Evolutionary conservation across 23 tunicate genomes (phyloP).

Genomic region (Styela plicata): DNA sequence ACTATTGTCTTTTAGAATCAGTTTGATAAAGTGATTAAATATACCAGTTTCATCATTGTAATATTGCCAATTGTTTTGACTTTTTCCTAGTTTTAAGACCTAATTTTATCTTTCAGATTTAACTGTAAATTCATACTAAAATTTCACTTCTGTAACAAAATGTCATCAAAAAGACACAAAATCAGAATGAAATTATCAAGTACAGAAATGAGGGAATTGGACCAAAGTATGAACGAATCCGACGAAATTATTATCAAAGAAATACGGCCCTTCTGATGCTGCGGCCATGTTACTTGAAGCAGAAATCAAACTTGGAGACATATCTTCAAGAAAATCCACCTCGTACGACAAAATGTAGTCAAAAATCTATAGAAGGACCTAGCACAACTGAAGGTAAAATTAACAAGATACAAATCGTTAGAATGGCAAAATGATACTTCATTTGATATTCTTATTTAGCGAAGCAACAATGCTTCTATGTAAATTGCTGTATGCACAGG

Average conservation of each 20-base stretch:
- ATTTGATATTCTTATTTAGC: too few relatives aligned
- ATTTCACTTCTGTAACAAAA: too few relatives aligned
- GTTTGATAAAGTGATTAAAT: too few relatives aligned
- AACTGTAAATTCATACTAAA: too few relatives aligned
- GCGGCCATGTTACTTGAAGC: slow-evolving; percentile 33
- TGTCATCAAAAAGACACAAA: slow-evolving; percentile 46
- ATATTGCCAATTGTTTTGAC: too few relatives aligned
- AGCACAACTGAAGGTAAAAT: slow-evolving; percentile 15
- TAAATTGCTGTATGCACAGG: slow-evolving; percentile 48
- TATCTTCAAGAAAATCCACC: slow-evolving; percentile 51
- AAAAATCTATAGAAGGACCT: slow-evolving; percentile 31
- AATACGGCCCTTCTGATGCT: slow-evolving; percentile 44
- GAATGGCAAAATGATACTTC: slow-evolving; percentile 37
- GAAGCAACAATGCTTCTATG: slow-evolving; percentile 50
- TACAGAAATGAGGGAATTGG: slow-evolving; percentile 37
- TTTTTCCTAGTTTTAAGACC: too few relatives aligned
- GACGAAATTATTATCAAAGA: slow-evolving; percentile 22
- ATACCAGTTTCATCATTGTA: too few relatives aligned
- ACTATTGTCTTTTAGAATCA: too few relatives aligned
- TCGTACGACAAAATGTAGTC: slow-evolving; percentile 23
- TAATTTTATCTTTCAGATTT: too few relatives aligned
- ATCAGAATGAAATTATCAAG: slow-evolving; percentile 39
- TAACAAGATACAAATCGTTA: background rate
- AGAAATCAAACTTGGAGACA: slow-evolving; percentile 34
- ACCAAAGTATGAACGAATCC: slow-evolving; percentile 18